phyloP scores from a whole-genome alignment of 2,888 invertebrate species.

The Drosophila monieri region DNA sequence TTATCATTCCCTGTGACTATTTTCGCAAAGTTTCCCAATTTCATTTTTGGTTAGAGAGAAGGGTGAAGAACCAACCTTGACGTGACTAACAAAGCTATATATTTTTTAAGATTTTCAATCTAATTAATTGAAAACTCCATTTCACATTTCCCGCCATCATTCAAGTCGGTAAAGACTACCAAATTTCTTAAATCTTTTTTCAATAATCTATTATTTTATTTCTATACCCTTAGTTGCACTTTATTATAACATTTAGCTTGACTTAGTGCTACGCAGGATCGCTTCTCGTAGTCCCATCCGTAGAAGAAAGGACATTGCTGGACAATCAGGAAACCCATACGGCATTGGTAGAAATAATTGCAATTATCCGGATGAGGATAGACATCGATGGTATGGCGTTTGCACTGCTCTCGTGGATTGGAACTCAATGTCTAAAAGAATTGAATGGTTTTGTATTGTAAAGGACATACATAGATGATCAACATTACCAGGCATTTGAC shows the following conservation, averaged over 20 bases:
- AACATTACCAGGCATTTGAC: slow-evolving; percentile 74
- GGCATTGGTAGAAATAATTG: slow-evolving; percentile 81
- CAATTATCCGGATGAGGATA: slow-evolving; percentile 81
- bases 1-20: not conserved
- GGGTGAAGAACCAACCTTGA: not conserved
- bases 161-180: not conserved
- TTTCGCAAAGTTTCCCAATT: not conserved
- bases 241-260: slow-evolving; percentile 66
- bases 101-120: too few species aligned
- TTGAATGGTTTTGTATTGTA: not conserved
- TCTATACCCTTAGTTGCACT: slow-evolving; percentile 9
- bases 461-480: not conserved
- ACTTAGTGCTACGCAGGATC: slow-evolving; percentile 65
- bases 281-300: slow-evolving; percentile 79
- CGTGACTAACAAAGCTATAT: too few species aligned
- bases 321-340: slow-evolving; percentile 77
- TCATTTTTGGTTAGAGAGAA: not conserved
- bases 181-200: not conserved
- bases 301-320: slow-evolving; percentile 82
- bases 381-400: slow-evolving; percentile 64
- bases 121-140: too few species aligned
- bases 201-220: slow-evolving; percentile 1
- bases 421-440: slow-evolving; percentile 47
- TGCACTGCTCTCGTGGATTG: slow-evolving; percentile 71
- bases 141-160: too few species aligned